These are phyloP conservation scores for Redunca redunca DNA, from an alignment of 2,113 vertebrate species.

Conservation along the genomic window DNA sequence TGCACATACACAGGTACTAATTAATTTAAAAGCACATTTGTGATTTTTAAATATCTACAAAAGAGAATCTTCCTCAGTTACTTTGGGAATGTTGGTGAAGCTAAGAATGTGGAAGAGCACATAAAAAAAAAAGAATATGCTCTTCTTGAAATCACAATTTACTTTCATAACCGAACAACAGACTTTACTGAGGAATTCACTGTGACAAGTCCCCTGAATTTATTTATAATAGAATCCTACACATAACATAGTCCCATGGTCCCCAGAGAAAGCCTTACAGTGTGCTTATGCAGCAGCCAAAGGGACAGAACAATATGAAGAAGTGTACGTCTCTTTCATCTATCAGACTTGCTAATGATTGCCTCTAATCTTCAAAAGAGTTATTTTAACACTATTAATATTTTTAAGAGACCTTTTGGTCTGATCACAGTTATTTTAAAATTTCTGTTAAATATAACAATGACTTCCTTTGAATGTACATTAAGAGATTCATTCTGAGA, in stretches of 20 bases:
- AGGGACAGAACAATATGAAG: neutral
- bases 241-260: neutral
- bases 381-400: neutral
- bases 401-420: neutral
- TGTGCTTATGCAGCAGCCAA: neutral
- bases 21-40: neutral
- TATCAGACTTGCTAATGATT: neutral
- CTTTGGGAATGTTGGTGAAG: neutral
- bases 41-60: constrained; percentile 11
- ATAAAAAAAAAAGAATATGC: neutral
- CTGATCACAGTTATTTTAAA: neutral
- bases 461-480: neutral
- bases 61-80: neutral
- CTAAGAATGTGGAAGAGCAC: neutral
- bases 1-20: neutral
- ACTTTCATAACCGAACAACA: neutral
- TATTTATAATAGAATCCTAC: neutral
- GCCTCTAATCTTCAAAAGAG: neutral
- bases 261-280: neutral
- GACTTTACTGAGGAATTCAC: neutral
- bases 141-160: neutral
- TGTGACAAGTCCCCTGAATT: neutral
- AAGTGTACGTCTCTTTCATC: neutral
- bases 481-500: neutral
- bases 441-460: neutral